phyloP scores from a whole-genome alignment of 2,113 vertebrate genomes.

The Ceyx cyanopectus region DNA sequence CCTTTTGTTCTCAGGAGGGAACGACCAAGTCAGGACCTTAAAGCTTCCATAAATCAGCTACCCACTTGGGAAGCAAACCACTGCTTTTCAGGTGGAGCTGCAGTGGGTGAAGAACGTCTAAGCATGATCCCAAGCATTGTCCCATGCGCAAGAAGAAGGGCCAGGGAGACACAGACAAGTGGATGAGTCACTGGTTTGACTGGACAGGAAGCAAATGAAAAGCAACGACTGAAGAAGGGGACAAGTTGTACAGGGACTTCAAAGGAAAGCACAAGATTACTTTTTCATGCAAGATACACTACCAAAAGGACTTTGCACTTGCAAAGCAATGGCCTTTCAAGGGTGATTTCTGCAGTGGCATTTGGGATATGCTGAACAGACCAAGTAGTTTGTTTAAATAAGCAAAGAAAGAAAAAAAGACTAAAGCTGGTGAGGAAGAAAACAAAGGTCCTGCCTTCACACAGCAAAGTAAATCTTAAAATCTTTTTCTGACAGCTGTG shows the following conservation, averaged over 20 bases:
- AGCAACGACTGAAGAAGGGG: background rate
- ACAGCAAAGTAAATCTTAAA: background rate
- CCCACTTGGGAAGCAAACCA: background rate
- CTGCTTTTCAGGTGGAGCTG: background rate
- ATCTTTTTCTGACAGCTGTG: constrained; percentile 1
- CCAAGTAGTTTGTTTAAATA: background rate
- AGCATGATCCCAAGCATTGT: rapidly evolving
- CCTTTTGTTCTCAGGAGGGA: background rate
- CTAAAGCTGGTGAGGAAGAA: background rate
- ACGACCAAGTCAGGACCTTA: background rate
- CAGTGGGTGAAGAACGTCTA: background rate
- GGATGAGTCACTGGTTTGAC: background rate
- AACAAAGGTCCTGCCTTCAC: background rate
- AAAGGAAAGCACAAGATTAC: background rate
- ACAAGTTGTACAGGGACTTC: background rate
- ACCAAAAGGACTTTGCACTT: background rate
- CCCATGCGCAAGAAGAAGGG: background rate
- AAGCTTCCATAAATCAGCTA: background rate
- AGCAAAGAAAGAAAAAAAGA: background rate
- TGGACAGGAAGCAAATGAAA: background rate
- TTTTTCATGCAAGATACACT: background rate
- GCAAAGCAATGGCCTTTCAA: background rate
- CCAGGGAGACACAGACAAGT: background rate
- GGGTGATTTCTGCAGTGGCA: background rate
- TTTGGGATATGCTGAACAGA: background rate